Percentiles rank a stretch among this genome's conserved stretches.
phyloP scores from a whole-genome alignment of 2,113 vertebrate species.

The Thamnophis sirtalis region DNA sequence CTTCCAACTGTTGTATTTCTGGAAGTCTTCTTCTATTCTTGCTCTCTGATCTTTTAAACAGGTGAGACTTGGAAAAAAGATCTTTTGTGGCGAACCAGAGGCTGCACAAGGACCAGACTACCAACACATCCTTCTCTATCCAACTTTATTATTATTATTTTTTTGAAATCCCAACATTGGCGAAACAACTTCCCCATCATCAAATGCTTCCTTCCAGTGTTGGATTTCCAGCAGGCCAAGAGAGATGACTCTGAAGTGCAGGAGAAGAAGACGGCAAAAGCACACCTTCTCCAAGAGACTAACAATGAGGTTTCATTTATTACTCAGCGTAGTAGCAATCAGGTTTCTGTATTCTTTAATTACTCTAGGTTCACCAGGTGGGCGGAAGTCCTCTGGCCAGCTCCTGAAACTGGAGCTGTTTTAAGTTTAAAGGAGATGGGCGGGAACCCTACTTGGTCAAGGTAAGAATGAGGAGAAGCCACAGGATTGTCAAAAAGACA shows the following conservation, averaged over 20 bases:
- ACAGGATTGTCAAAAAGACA: not conserved
- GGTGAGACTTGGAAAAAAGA: not conserved
- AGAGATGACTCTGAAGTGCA: not conserved
- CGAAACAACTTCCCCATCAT: not conserved
- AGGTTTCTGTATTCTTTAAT: not conserved
- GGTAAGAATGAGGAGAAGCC: too few relatives aligned
- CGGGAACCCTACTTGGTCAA: too few relatives aligned
- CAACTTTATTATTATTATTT: not conserved
- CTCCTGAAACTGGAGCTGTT: not conserved
- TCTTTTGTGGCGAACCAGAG: not conserved
- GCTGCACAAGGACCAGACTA: not conserved
- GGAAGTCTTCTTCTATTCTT: not conserved
- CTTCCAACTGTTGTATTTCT: not conserved
- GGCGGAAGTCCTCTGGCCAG: not conserved
- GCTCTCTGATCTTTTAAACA: not conserved
- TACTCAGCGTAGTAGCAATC: not conserved
- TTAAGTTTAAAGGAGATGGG: not conserved
- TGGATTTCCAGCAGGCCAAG: not conserved
- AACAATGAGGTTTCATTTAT: not conserved
- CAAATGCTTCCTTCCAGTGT: not conserved
- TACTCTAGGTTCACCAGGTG: not conserved
- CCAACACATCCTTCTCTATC: not conserved
- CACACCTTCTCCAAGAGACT: not conserved
- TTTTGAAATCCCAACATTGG: not conserved
- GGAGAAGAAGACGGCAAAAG: not conserved